Base-by-base conservation (phyloP, 2,888 invertebrate genomes). In the Lutraria lutraria region DNA sequence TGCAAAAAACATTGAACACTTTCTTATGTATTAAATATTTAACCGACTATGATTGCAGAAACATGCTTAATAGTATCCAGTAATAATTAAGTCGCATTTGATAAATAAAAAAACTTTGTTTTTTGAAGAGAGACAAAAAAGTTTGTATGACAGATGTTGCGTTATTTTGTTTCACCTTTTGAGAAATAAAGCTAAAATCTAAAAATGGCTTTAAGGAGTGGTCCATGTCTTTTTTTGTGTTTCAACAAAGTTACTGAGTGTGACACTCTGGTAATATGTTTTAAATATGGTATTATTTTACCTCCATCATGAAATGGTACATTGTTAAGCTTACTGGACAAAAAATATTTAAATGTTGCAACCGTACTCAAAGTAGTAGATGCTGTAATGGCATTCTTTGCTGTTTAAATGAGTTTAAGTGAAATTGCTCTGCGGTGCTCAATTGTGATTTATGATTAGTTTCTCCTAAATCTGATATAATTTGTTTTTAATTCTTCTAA, bases 271-370 rank as follows among this genome's bases (percentile, higher is more conserved):
- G 16, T 76, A 76, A 76, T 76, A 19, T 76, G 76, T 34, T 31
- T 31, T 31, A 31, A 76, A 76, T 76, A 34, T 8, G 76, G 76
- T n/a, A 76, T 76, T 25, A 31, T 76, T 76, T 76, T 76, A 76
- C 34, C 16, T 8, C 0, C 8, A 25, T 60, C 31, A 83, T 83
- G n/a, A 82, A 82, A 63, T 31, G 13, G 12, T 31, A 6, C 34
- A 76, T 76, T 76, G 76, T 76, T 34, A 29, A 76, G 3, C 0
- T 19, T n/a, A 25, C 4, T 43, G 43, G 43, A 8, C 43, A 43
- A 43, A 43, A 43, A 43, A 56, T 56, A 12, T 56, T 56, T 6
- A n/a, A 34, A 10, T 31, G 76, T 76, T 76, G 25, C 12, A n/a
- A 68, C n/a, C 8, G 63, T n/a, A n/a, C 63, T 25, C 12, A 68